Percentiles rank a stretch among this genome's conserved stretches.
Evolutionary conservation across 2,113 vertebrate species (phyloP).

Genomic region (Syngnathus floridae): DNA sequence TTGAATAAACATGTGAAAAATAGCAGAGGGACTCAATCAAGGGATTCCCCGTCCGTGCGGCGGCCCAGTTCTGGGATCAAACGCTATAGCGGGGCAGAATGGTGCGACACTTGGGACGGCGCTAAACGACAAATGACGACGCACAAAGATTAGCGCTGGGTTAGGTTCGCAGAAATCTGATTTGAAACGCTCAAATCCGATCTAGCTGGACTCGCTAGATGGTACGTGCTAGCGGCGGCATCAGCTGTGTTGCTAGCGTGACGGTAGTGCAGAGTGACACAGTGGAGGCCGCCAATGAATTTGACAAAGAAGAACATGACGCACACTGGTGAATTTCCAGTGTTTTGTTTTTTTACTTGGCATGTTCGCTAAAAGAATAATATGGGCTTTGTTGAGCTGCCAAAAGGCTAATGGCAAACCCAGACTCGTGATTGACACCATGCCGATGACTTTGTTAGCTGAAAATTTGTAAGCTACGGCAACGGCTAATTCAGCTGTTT

Average conservation of each 20-base stretch:
- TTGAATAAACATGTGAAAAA: slow-evolving; percentile 58
- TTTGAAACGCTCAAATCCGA: not conserved
- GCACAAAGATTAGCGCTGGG: slow-evolving; percentile 33
- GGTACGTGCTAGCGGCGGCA: not conserved
- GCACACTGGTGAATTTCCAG: not conserved
- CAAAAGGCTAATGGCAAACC: not conserved
- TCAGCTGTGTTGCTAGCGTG: not conserved
- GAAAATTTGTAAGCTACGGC: not conserved
- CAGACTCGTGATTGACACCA: not conserved
- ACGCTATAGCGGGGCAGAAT: slow-evolving; percentile 26
- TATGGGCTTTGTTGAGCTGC: not conserved
- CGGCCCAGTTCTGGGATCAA: slow-evolving; percentile 30
- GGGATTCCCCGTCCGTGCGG: slow-evolving; percentile 53
- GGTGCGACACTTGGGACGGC: slow-evolving; percentile 37
- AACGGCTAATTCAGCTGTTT: not conserved
- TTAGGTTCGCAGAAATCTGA: not conserved
- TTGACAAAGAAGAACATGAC: not conserved
- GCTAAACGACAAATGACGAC: slow-evolving; percentile 41
- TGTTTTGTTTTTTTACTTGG: not conserved
- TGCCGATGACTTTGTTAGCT: not conserved
- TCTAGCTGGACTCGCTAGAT: not conserved
- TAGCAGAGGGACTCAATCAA: slow-evolving; percentile 55
- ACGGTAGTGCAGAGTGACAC: not conserved
- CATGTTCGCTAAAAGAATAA: not conserved
- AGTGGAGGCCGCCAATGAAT: not conserved